Conservation (phyloP, 92 coral and sea anemone genomes). For the Phenganax subtilis region DNA sequence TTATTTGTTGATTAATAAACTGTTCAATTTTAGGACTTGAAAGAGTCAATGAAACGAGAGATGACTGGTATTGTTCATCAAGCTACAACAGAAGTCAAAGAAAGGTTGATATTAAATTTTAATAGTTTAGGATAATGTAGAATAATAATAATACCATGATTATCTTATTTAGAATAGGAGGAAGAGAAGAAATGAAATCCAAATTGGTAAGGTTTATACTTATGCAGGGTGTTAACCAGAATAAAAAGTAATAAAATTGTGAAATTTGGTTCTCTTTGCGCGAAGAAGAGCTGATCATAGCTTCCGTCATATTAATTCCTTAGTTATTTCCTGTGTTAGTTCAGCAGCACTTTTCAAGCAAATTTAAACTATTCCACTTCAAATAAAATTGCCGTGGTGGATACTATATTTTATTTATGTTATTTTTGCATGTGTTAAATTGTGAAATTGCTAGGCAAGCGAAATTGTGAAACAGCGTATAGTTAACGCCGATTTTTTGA, state of each 20-base stretch:
- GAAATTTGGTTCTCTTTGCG: neutral
- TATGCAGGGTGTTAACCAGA: too few relatives aligned
- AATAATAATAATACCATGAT: neutral
- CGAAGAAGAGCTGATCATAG: neutral
- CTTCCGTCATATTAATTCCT: too few relatives aligned
- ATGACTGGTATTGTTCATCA: slow-evolving; percentile 95
- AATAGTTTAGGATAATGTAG: neutral
- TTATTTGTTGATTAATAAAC: neutral
- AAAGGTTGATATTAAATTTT: slow-evolving; percentile 50
- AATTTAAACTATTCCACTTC: too few relatives aligned
- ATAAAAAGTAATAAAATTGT: neutral
- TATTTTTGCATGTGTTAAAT: too few relatives aligned
- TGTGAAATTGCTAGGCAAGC: too few relatives aligned
- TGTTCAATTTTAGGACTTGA: slow-evolving; percentile 58
- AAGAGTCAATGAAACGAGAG: slow-evolving; percentile 91
- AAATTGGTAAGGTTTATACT: slow-evolving; percentile 57
- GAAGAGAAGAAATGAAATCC: slow-evolving; percentile 78
- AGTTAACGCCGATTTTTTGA: too few relatives aligned
- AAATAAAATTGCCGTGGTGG: too few relatives aligned
- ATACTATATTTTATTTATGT: too few relatives aligned
- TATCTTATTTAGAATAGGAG: slow-evolving; percentile 63
- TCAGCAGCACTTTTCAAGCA: too few relatives aligned
- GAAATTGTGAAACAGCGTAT: too few relatives aligned
- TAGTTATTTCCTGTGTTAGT: neutral
- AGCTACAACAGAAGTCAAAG: slow-evolving; percentile 89